Conservation (phyloP, 2,888 invertebrate species). For the Nemotelus nigrinus region DNA sequence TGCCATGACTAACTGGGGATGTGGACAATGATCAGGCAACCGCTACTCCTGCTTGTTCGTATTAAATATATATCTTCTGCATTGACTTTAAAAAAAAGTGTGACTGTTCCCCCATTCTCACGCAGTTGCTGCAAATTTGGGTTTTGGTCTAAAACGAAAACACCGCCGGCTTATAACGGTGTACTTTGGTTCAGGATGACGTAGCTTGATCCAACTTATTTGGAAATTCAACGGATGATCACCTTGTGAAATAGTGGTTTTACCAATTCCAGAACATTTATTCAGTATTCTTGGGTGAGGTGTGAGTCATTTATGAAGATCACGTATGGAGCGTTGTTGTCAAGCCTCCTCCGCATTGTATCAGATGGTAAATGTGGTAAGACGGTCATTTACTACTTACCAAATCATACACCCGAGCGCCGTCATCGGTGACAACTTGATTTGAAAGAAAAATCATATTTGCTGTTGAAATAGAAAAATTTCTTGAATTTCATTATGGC, state of each 20-base stretch:
- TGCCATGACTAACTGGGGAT: constrained; percentile 20
- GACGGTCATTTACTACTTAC: constrained; percentile 30
- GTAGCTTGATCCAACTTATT: constrained; percentile 22
- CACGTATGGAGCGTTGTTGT: not conserved
- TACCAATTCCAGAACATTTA: constrained; percentile 22
- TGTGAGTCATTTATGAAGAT: constrained; percentile 21
- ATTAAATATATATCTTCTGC: not conserved
- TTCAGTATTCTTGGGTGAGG: not conserved
- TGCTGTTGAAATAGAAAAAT: constrained; percentile 1
- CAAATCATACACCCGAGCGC: constrained; percentile 15
- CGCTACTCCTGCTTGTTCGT: not conserved
- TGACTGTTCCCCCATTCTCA: not conserved
- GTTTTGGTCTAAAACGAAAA: not conserved
- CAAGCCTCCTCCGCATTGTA: constrained; percentile 32
- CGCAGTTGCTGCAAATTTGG: not conserved
- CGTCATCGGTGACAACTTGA: no score
- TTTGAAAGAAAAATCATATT: not conserved
- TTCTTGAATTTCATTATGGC: constrained; percentile 9
- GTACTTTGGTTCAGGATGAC: not conserved
- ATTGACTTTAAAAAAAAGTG: not conserved
- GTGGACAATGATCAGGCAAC: not conserved
- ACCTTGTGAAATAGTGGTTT: constrained; percentile 33
- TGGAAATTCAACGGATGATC: constrained; percentile 37
- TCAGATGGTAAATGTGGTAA: constrained; percentile 23
- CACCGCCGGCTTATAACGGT: constrained; percentile 20